Percentiles rank a stretch among this genome's conserved stretches.
phyloP scores from a whole-genome alignment of 2,888 invertebrate species.

The Drosophila flavopinicola region DNA sequence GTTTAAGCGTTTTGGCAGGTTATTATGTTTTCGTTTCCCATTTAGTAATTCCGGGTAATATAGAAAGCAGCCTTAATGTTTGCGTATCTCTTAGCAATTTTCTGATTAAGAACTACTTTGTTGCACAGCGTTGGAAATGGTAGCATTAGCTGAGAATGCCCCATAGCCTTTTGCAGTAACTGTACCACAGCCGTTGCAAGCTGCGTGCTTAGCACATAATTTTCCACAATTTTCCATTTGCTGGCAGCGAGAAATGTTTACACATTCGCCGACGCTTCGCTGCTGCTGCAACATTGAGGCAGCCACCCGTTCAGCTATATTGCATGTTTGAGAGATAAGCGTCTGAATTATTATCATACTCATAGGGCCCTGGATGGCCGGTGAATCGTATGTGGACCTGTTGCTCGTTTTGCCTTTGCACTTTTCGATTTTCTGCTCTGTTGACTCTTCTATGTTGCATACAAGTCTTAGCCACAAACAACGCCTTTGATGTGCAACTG shows the following conservation, averaged over 20 bases:
- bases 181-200: conserved; percentile 53
- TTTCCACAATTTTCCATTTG: conserved; percentile 61
- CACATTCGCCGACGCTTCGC: conserved; percentile 25
- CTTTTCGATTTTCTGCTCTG: conserved; percentile 84
- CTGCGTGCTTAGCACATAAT: conserved; percentile 72
- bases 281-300: conserved; percentile 24
- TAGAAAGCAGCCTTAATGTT: neutral
- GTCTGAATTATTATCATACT: conserved; percentile 73
- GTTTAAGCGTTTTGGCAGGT: neutral
- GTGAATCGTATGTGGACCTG: conserved; percentile 47
- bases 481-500: conserved; percentile 25
- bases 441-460: conserved; percentile 64
- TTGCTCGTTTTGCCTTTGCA: conserved; percentile 55
- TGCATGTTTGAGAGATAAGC: conserved; percentile 70
- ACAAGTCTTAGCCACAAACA: conserved; percentile 9
- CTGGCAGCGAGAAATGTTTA: conserved; percentile 55
- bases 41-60: neutral
- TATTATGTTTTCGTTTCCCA: neutral
- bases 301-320: conserved; percentile 62
- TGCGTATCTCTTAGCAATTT: neutral
- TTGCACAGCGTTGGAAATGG: conserved; percentile 10
- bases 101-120: neutral
- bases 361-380: conserved; percentile 35
- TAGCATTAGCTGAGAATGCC: conserved; percentile 48
- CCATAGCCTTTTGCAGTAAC: conserved; percentile 46